Conservation (phyloP, 2,888 invertebrate genomes). For the Lithophane ornitopus region DNA sequence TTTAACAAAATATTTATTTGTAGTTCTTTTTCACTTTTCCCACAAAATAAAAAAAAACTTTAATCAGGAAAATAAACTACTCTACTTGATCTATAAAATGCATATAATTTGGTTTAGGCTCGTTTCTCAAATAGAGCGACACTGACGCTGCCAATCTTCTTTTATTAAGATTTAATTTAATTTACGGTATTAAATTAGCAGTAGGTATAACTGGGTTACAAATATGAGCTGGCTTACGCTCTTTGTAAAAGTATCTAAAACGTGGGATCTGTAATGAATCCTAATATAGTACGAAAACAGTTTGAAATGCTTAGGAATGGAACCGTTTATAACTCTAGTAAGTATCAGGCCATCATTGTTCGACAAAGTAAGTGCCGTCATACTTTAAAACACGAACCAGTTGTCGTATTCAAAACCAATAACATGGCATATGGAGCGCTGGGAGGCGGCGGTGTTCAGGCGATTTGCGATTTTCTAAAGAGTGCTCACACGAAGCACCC, state of each 20-base stretch:
- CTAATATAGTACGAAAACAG: not conserved
- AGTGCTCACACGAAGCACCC: conserved; percentile 82
- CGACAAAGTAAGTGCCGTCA: conserved; percentile 21
- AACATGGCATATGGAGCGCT: conserved; percentile 60
- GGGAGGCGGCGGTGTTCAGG: conserved; percentile 44
- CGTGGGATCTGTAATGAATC: not conserved
- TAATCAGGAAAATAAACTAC: conserved; percentile 7
- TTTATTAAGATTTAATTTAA: no score
- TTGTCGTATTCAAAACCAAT: conserved; percentile 58
- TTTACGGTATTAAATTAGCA: not conserved
- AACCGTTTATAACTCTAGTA: not conserved
- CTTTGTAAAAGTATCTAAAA: not conserved
- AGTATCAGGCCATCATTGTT: conserved; percentile 4
- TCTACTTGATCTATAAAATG: conserved; percentile 1
- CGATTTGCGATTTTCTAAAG: conserved; percentile 82
- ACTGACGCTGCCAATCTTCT: conserved; percentile 8
- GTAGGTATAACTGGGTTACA: no score
- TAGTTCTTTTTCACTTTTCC: not conserved
- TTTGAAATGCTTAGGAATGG: not conserved
- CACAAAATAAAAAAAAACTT: conserved; percentile 8
- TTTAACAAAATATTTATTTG: conserved; percentile 13
- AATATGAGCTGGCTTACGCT: not conserved
- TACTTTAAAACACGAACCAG: conserved; percentile 24
- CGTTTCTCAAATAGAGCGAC: conserved; percentile 17
- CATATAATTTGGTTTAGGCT: conserved; percentile 1